phyloP scores from a whole-genome alignment of 2,113 vertebrate genomes.

The Collichthys lucidus region DNA sequence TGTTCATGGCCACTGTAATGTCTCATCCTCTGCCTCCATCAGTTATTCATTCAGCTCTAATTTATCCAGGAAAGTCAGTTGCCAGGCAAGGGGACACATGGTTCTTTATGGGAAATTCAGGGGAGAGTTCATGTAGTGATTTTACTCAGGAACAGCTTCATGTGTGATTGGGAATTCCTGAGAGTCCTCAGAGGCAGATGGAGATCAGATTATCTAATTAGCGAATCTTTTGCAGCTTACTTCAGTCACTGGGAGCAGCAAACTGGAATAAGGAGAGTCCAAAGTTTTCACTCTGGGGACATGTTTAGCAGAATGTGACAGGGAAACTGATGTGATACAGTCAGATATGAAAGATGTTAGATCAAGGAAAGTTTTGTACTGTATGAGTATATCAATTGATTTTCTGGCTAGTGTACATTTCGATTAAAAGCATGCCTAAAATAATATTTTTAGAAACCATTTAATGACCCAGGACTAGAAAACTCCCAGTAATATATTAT shows the following conservation, averaged over 20 bases:
- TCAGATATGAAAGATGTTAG: slow-evolving; percentile 16
- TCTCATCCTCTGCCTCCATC: slow-evolving; percentile 37
- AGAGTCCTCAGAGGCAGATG: slow-evolving; percentile 14
- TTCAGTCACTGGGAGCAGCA: slow-evolving; percentile 19
- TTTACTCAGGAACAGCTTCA: slow-evolving; percentile 26
- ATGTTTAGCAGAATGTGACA: slow-evolving; percentile 35
- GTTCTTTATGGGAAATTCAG: slow-evolving; percentile 9
- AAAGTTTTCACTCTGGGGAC: slow-evolving; percentile 11
- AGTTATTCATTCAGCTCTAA: slow-evolving; percentile 46
- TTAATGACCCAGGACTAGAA: neutral
- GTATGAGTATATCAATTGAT: neutral
- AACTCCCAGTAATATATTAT: neutral
- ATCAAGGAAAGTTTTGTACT: slow-evolving; percentile 7
- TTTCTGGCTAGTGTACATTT: neutral
- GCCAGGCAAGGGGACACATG: slow-evolving; percentile 29
- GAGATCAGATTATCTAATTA: slow-evolving; percentile 44
- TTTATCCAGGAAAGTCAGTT: slow-evolving; percentile 31
- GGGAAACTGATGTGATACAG: slow-evolving; percentile 9
- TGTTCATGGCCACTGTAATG: slow-evolving; percentile 47
- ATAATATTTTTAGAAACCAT: neutral
- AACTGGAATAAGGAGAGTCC: slow-evolving; percentile 17
- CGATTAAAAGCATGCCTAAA: neutral
- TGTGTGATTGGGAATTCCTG: slow-evolving; percentile 20
- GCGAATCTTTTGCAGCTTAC: slow-evolving; percentile 26
- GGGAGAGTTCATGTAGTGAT: slow-evolving; percentile 27